These are phyloP conservation scores for Triplophysa rosa DNA, from an alignment of 2,113 vertebrate species.

Conservation along the genomic window DNA sequence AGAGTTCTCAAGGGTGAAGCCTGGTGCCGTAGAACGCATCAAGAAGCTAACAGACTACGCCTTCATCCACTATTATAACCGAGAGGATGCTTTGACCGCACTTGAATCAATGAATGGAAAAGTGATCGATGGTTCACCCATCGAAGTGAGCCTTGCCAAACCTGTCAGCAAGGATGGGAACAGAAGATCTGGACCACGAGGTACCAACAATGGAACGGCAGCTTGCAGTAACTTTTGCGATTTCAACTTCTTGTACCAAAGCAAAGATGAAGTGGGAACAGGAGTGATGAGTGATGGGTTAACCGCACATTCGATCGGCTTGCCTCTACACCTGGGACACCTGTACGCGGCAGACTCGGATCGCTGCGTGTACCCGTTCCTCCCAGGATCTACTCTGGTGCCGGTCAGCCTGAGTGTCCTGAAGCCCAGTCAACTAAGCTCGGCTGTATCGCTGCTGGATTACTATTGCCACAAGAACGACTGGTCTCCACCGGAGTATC, in stretches of 20 bases:
- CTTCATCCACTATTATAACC: constrained; percentile 90
- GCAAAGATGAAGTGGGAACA: constrained; percentile 69
- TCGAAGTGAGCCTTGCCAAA: constrained; percentile 91
- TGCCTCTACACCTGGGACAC: constrained; percentile 70
- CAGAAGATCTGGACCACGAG: constrained; percentile 18
- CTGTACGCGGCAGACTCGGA: constrained; percentile 72
- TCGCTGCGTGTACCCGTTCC: constrained; percentile 76
- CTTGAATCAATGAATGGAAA: constrained; percentile 86
- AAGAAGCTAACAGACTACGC: constrained; percentile 95
- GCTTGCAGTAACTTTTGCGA: neutral
- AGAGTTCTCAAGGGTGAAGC: constrained; percentile 88
- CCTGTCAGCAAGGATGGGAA: constrained; percentile 78
- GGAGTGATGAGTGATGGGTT: constrained; percentile 50
- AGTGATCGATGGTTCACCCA: constrained; percentile 83
- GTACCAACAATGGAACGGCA: constrained; percentile 64
- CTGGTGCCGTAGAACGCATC: constrained; percentile 87
- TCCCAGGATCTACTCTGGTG: constrained; percentile 81
- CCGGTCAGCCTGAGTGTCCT: constrained; percentile 83
- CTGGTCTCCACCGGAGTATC: constrained; percentile 87
- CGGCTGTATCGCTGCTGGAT: constrained; percentile 87
- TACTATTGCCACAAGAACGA: constrained; percentile 87
- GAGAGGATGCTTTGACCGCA: constrained; percentile 85
- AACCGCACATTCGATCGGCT: constrained; percentile 67
- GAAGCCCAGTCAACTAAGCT: constrained; percentile 84
- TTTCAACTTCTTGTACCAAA: constrained; percentile 64